Evolutionary conservation across 2,797 vertebrate genomes (phyloP).

Genomic region (Potorous gilbertii): DNA sequence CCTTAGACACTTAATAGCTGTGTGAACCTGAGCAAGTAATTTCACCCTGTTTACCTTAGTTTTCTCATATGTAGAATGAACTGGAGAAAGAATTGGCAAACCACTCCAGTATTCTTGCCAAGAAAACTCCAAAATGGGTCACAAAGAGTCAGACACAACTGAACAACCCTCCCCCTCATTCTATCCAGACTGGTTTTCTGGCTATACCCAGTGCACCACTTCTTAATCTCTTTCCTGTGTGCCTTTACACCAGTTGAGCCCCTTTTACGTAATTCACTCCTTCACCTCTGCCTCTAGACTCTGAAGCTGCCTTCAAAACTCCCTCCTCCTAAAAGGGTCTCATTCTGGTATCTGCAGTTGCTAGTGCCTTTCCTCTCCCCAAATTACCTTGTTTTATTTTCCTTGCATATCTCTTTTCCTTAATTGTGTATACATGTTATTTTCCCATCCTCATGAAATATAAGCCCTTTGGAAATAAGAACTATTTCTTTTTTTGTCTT

Average conservation of each 20-base stretch:
- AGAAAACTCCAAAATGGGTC: neutral
- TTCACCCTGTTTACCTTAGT: neutral
- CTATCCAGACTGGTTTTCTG: neutral
- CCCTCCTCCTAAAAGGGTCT: neutral
- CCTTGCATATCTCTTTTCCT: neutral
- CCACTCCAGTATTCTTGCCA: neutral
- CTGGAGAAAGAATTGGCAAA: neutral
- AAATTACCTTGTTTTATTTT: neutral
- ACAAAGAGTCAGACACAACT: neutral
- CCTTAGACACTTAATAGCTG: neutral
- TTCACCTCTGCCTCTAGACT: neutral
- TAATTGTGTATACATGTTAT: neutral
- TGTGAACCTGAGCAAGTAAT: neutral
- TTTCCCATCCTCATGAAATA: neutral
- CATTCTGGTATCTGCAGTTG: neutral
- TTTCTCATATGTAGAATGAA: neutral
- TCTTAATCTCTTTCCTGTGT: neutral
- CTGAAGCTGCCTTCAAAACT: neutral
- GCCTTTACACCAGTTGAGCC: neutral
- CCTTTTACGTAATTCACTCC: neutral
- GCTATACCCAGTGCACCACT: neutral
- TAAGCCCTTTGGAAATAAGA: neutral
- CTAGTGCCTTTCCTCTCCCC: neutral
- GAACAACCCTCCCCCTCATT: neutral
- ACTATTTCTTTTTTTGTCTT: neutral